These are phyloP conservation scores for Eulemur coronatus DNA, from an alignment of 2,797 vertebrate species.

Conservation along the genomic window DNA sequence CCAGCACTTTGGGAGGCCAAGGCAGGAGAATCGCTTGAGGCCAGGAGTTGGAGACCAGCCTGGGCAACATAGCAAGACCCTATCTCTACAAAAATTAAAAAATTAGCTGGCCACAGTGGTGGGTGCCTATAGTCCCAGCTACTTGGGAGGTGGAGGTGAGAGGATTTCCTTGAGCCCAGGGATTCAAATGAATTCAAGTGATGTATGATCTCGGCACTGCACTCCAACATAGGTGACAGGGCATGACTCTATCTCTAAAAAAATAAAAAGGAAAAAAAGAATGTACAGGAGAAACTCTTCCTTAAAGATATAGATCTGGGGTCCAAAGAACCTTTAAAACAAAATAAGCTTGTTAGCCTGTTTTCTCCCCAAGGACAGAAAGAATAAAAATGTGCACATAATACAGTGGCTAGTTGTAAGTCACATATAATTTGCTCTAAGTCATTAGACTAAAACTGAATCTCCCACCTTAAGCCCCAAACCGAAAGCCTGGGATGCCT, in stretches of 20 bases:
- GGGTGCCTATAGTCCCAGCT: neutral
- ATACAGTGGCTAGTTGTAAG: neutral
- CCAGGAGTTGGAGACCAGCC: neutral
- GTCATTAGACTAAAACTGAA: conserved; percentile 46
- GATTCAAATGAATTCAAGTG: neutral
- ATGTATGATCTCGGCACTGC: neutral
- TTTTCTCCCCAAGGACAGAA: conserved; percentile 6
- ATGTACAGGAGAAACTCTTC: neutral
- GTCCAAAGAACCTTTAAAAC: conserved; percentile 18
- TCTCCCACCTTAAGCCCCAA: neutral
- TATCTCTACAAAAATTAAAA: neutral
- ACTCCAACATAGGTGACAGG: neutral
- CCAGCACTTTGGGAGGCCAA: neutral
- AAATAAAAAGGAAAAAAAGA: neutral
- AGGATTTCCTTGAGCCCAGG: neutral
- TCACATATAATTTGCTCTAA: conserved; percentile 4
- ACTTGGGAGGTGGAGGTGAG: neutral
- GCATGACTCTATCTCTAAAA: neutral
- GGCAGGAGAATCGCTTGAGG: neutral
- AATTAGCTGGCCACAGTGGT: neutral
- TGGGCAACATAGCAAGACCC: neutral
- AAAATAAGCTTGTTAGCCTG: conserved; percentile 22
- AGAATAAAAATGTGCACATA: neutral
- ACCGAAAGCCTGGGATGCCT: neutral
- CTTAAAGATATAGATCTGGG: neutral